Conservation (phyloP, 2,888 invertebrate genomes). For the Leucoptera coffeella region DNA sequence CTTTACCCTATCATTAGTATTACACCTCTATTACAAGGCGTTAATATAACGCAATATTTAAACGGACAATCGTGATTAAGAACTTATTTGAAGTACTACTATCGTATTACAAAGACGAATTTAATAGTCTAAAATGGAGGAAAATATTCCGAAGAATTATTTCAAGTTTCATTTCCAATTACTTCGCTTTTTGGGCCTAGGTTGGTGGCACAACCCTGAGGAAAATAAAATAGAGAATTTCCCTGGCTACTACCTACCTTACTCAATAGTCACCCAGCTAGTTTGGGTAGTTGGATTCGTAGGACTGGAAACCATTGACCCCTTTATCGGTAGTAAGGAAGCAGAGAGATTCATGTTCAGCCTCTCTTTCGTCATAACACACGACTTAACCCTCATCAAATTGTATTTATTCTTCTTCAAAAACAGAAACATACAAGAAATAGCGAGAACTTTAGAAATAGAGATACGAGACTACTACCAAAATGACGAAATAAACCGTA, state of each 20-base stretch:
- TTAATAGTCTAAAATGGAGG: neutral
- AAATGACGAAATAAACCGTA: constrained; percentile 18
- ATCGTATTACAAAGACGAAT: neutral
- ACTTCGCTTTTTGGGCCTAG: constrained; percentile 28
- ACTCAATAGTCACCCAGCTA: constrained; percentile 26
- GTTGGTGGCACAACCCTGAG: constrained; percentile 45
- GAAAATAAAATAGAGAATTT: constrained; percentile 27
- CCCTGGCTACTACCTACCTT: constrained; percentile 28
- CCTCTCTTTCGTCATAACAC: constrained; percentile 40
- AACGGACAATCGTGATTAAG: no score
- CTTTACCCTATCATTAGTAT: neutral
- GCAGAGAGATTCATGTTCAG: constrained; percentile 42
- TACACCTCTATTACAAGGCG: neutral
- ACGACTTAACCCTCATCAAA: constrained; percentile 35
- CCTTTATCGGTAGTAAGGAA: constrained; percentile 38
- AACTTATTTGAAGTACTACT: no score
- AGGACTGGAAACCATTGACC: constrained; percentile 39
- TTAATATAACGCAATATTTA: no score
- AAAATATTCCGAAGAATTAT: constrained; percentile 19
- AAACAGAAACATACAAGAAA: constrained; percentile 28
- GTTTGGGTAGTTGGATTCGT: constrained; percentile 40
- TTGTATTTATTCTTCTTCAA: constrained; percentile 35
- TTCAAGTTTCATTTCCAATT: constrained; percentile 27
- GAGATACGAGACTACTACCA: constrained; percentile 28
- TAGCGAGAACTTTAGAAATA: constrained; percentile 28